Evolutionary conservation across 2,888 invertebrate genomes (phyloP), one percentile per base, ranked within the genome.

Genomic region (Matsumyia berberina): DNA sequence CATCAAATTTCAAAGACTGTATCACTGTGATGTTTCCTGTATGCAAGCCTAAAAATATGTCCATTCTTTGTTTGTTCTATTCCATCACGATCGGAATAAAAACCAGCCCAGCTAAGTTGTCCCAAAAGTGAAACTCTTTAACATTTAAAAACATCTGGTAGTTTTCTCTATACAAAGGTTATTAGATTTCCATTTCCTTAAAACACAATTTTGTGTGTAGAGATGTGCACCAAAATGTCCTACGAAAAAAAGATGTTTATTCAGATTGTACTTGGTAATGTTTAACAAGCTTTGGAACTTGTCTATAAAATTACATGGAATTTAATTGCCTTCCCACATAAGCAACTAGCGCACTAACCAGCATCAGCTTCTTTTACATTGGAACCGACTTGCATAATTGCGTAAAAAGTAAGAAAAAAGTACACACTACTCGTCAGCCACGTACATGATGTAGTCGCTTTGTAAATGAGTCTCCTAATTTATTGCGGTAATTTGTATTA

Each of bases 281-380:
- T 39, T 24, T 42, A n/a, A 6, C 8, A 49, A 66, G 11, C 44
- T 29, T 64, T 66, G 19, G 67, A 69, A 55, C 67, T 49, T 69
- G 78, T 62, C 42, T 57, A 55, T 62, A 42, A 42, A 67, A 77
- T 35, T 62, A 78, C 78, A 83, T 73, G 79, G 46, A 79, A 51
- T 74, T 83, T 83, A 83, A 83, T 83, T 83, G 77, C 67, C 79
- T 69, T 74, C 79, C 73, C 79, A 83, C 83, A 72, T 73, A 79
- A 31, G 15, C 15, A 29, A 66, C 31, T 29, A 15, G 67, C 69
- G 58, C 42, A 79, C 55, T 19, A 78, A 46, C 53, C 53, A 39
- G 53, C 66, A 66, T 70, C 12, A 69, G 17, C 29, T 35, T 53
- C 29, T 24, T 31, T 17, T 17, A 39, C 51, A 58, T 19, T 64